Base-by-base conservation (phyloP, 1,140 invertebrate species). In the Adelges cooleyi region DNA sequence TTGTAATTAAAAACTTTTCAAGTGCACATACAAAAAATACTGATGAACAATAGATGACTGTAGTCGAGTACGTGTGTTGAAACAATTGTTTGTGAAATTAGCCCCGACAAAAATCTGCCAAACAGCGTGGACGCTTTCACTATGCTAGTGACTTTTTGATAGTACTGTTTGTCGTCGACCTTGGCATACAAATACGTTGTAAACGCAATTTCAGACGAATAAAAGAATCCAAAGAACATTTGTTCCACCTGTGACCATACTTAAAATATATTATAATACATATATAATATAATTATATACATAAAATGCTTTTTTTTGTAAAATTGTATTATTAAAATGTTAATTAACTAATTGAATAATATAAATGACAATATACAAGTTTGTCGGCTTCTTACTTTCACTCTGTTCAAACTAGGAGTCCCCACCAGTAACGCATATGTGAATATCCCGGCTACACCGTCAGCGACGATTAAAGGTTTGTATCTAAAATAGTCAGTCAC, bases 161-260 rank as follows among this genome's bases (percentile, higher is more conserved):
- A 93, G 70, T 84, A 81, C 23, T 81, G 75, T 69, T 79, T 81
- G 66, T 84, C 80, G 38, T 67, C 52, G 50, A 95, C 90, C 80
- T 92, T 90, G 11, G 91, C 89, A 77, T 95, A 96, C 68, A 95
- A 91, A 71, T 95, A 96, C 0, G 91, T 92, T 68, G 85, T 89
- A 75, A 95, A 95, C 0, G 91, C 91, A 1, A 95, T 85, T 77
- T 95, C 92, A 9, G 89, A 84, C 0, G 92, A 89, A 73, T 89
- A 83, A 70, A 88, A 90, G 11, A 90, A 77, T 3, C 91, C 92
- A 76, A 89, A 93, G 66, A 86, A 80, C 23, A 76, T 73, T 73
- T 80, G 75, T 20, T 76, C 46, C 18, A 77, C 69, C 74, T 81
- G 75, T 62, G 17, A 62, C 38, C 11, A 17, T 48, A n/a, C n/a